These are phyloP conservation scores for Piprites chloris DNA, from an alignment of 2,113 vertebrate genomes.

Conservation along the genomic window DNA sequence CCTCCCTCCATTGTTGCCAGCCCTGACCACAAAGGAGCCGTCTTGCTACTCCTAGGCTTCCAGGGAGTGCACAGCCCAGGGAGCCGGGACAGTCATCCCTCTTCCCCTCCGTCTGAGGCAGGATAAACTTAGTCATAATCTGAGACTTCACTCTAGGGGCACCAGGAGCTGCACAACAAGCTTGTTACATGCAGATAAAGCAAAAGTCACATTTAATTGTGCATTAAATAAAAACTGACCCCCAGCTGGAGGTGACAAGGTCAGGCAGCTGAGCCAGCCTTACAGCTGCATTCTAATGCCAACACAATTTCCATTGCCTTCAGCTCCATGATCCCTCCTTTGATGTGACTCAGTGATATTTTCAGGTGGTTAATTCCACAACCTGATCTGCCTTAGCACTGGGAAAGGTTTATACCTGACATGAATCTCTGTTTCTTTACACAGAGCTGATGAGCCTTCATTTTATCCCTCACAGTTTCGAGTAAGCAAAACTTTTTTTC, in stretches of 20 bases:
- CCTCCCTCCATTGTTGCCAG: background rate
- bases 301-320: background rate
- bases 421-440: slow-evolving; percentile 28
- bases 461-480: background rate
- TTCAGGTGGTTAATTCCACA: slow-evolving; percentile 17
- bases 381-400: background rate
- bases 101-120: background rate
- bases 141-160: background rate
- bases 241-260: background rate
- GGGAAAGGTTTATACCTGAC: slow-evolving; percentile 8
- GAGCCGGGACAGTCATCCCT: background rate
- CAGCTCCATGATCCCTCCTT: background rate
- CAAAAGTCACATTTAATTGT: background rate
- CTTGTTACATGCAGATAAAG: background rate
- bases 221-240: background rate
- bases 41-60: background rate
- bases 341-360: slow-evolving; percentile 34
- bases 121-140: background rate
- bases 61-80: fast-evolving
- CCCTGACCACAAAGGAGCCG: fast-evolving
- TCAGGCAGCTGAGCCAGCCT: background rate
- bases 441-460: background rate
- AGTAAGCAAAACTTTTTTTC: background rate
- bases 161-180: background rate
- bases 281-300: background rate